Percentiles rank a stretch among this genome's conserved stretches.
Conservation (phyloP, 2,888 invertebrate species). For the Chrysotoxum bicinctum region DNA sequence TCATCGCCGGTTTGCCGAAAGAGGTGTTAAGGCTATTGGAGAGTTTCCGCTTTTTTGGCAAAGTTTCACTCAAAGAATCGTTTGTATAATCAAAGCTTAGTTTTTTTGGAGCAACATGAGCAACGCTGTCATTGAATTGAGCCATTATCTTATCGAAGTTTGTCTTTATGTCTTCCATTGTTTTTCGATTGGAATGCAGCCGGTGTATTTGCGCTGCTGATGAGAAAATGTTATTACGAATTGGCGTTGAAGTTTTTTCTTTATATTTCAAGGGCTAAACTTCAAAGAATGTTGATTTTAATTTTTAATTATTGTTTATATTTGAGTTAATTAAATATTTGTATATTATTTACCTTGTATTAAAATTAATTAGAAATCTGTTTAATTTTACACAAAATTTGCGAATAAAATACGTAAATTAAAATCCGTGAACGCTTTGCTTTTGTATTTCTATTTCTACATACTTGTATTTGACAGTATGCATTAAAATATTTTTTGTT, state of each 20-base stretch:
- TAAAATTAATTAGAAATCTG: neutral
- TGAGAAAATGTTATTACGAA: neutral
- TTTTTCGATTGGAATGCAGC: neutral
- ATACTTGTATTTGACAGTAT: neutral
- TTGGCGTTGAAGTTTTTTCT: neutral
- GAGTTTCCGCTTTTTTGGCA: slow-evolving; percentile 78
- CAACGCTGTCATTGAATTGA: slow-evolving; percentile 78
- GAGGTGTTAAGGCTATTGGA: slow-evolving; percentile 74
- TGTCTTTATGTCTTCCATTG: slow-evolving; percentile 80
- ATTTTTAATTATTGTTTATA: neutral
- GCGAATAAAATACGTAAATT: neutral
- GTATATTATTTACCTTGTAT: neutral
- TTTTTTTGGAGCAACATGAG: slow-evolving; percentile 79
- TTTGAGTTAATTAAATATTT: neutral
- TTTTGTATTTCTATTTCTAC: neutral
- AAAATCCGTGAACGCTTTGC: neutral
- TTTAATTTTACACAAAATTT: neutral
- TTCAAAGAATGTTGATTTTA: neutral
- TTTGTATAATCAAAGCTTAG: slow-evolving; percentile 78
- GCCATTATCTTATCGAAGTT: slow-evolving; percentile 80
- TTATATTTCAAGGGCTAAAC: neutral
- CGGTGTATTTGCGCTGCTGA: neutral
- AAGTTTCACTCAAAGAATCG: slow-evolving; percentile 76
- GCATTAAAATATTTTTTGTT: neutral
- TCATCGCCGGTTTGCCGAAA: slow-evolving; percentile 59